Conservation (phyloP, 2,797 vertebrate species). For the Micropoecilia bifurca region DNA sequence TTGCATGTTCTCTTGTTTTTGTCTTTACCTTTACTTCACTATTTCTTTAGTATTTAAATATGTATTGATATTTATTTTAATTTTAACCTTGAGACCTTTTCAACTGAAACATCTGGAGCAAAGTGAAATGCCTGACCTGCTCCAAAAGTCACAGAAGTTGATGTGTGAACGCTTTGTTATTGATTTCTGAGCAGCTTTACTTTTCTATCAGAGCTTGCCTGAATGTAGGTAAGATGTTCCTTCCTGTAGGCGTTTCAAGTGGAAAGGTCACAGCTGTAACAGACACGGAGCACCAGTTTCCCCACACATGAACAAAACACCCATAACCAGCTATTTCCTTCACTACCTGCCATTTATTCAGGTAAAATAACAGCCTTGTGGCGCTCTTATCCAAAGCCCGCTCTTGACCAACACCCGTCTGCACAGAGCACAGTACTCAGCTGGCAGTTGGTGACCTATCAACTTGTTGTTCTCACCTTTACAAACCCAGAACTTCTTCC, state of each 20-base stretch:
- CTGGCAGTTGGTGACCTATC: conserved; percentile 30
- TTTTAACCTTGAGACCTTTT: background rate
- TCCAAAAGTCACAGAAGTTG: background rate
- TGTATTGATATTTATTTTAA: background rate
- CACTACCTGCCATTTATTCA: background rate
- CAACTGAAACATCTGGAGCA: background rate
- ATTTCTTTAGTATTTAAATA: background rate
- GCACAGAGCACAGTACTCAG: conserved; percentile 36
- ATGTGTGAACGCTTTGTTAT: background rate
- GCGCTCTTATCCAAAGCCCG: conserved; percentile 12
- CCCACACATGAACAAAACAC: conserved; percentile 25
- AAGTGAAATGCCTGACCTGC: background rate
- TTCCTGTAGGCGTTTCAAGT: background rate
- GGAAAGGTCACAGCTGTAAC: background rate
- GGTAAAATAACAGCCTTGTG: conserved; percentile 12
- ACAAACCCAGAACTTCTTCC: conserved; percentile 47
- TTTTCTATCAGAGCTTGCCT: background rate
- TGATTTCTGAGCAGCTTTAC: background rate
- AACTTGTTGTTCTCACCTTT: conserved; percentile 24
- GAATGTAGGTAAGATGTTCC: background rate
- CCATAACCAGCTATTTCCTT: conserved; percentile 7
- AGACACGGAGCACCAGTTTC: background rate
- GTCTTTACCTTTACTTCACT: background rate
- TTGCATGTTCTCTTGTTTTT: background rate
- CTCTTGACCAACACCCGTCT: conserved; percentile 5